Conservation (phyloP, 2,888 invertebrate species). For the Drosophila prostipennis region DNA sequence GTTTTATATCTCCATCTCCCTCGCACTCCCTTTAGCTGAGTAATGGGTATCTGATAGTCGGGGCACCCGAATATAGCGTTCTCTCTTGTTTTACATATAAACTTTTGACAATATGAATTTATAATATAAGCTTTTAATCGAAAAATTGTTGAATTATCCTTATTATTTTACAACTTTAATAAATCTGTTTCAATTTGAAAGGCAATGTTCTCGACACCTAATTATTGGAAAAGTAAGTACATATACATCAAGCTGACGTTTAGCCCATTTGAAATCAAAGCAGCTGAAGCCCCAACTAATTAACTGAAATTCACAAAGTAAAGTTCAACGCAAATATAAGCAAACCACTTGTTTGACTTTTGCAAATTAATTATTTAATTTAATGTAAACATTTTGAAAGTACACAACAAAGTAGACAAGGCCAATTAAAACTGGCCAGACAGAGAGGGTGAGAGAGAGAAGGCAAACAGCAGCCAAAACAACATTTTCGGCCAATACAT, state of each 20-base stretch:
- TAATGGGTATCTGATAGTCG: too few species aligned
- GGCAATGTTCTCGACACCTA: not conserved
- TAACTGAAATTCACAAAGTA: conserved; percentile 36
- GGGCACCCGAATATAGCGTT: too few species aligned
- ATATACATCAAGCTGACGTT: not conserved
- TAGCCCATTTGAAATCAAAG: conserved; percentile 30
- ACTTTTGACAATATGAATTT: too few species aligned
- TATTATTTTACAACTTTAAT: too few species aligned
- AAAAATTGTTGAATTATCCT: too few species aligned
- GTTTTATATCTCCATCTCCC: too few species aligned
- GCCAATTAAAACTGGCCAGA: conserved; percentile 59
- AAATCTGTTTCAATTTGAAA: too few species aligned
- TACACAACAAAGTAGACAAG: conserved; percentile 36
- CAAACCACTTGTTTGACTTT: conserved; percentile 55
- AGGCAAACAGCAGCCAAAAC: conserved; percentile 21
- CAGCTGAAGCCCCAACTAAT: conserved; percentile 27
- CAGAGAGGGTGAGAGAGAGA: conserved; percentile 1
- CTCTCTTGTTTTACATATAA: too few species aligned
- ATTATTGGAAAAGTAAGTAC: not conserved
- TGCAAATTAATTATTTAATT: conserved; percentile 57
- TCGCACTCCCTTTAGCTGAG: too few species aligned
- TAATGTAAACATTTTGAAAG: conserved; percentile 52
- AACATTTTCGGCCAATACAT: conserved; percentile 20
- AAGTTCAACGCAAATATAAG: conserved; percentile 40
- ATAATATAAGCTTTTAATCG: too few species aligned